Conservation (phyloP, 2,797 vertebrate genomes). For the Tokudaia tokunoshimensis region DNA sequence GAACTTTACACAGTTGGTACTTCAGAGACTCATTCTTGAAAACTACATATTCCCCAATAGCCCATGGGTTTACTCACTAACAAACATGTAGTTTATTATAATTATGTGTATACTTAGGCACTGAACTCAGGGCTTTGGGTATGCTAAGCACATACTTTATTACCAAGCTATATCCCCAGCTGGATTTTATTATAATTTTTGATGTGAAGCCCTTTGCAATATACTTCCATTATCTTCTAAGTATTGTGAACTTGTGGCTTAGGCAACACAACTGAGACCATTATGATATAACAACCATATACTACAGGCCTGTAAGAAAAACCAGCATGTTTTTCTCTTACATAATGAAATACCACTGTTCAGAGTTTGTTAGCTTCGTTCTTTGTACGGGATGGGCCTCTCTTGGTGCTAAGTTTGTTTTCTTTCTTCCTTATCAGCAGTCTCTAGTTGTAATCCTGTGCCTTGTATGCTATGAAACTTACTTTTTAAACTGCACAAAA, state of each 20-base stretch:
- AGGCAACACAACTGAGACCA: conserved; percentile 21
- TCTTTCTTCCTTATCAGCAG: background rate
- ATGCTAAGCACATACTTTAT: background rate
- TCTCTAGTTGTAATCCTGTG: background rate
- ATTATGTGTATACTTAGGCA: background rate
- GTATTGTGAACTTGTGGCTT: conserved; percentile 48
- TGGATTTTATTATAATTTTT: conserved; percentile 29
- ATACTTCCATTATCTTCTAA: background rate
- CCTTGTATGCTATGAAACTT: background rate
- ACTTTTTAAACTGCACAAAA: conserved; percentile 36
- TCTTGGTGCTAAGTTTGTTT: background rate
- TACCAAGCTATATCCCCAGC: background rate
- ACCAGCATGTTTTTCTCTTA: background rate
- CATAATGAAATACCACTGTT: background rate
- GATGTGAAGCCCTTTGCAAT: conserved; percentile 28
- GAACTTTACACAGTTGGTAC: background rate
- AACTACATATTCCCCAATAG: conserved; percentile 25
- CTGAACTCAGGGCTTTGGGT: background rate
- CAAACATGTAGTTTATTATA: background rate
- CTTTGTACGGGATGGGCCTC: conserved; percentile 21
- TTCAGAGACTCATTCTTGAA: conserved; percentile 22
- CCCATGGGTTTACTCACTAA: background rate
- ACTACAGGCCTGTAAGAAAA: conserved; percentile 23
- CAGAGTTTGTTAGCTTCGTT: conserved; percentile 24
- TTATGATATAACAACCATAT: background rate